Percentiles rank a stretch among this genome's conserved stretches.
phyloP scores from a whole-genome alignment of 2,797 vertebrate genomes.

The Acrocephalus scirpaceus region DNA sequence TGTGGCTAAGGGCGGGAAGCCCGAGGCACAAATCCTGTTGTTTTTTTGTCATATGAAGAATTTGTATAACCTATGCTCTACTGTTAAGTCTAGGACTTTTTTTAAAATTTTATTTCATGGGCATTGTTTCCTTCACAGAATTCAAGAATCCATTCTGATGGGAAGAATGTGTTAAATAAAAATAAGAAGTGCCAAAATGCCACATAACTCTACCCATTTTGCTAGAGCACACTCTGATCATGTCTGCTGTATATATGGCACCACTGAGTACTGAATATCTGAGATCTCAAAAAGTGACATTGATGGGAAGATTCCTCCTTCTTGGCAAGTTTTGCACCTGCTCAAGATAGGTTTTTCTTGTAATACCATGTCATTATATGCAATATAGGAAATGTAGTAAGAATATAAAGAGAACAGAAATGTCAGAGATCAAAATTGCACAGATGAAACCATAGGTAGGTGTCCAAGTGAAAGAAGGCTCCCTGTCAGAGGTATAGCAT shows the following conservation, averaged over 20 bases:
- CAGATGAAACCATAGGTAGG: not conserved
- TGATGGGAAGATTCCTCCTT: not conserved
- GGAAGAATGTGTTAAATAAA: slow-evolving; percentile 9
- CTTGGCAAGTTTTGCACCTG: not conserved
- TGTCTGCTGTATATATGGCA: not conserved
- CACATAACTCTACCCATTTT: not conserved
- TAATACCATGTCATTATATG: not conserved
- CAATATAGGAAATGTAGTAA: not conserved
- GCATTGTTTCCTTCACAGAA: slow-evolving; percentile 5
- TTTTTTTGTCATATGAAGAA: not conserved
- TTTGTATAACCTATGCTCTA: not conserved
- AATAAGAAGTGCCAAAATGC: not conserved
- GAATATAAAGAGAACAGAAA: not conserved
- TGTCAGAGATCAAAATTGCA: not conserved
- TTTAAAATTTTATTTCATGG: not conserved
- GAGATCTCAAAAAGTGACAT: not conserved
- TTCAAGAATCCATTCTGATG: not conserved
- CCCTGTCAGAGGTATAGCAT: not conserved
- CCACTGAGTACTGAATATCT: not conserved
- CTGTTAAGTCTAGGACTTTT: not conserved
- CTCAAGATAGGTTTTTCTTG: not conserved
- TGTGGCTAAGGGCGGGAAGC: not conserved
- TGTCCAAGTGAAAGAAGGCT: not conserved
- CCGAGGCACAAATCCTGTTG: not conserved
- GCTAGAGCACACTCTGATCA: not conserved